Conservation (phyloP, 1,140 invertebrate species). For the Laupala kohalensis region DNA sequence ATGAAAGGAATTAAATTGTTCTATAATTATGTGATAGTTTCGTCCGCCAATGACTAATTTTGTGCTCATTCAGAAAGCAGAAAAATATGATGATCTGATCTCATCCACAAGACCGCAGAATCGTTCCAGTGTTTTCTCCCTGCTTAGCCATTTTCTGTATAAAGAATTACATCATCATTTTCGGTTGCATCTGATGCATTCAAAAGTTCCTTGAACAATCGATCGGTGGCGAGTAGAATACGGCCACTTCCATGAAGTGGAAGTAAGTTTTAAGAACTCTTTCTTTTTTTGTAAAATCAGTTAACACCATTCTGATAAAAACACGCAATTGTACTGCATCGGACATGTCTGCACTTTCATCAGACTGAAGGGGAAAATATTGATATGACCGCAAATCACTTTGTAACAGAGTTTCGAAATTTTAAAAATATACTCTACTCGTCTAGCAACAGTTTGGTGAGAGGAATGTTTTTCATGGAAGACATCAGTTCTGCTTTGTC, state of each 20-base stretch:
- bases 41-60: no score
- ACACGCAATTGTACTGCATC: neutral
- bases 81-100: no score
- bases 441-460: neutral
- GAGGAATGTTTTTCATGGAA: neutral
- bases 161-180: neutral
- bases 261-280: neutral
- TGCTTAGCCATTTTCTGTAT: neutral
- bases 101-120: neutral
- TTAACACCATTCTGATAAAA: neutral
- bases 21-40: no score
- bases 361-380: neutral
- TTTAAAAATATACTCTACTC: neutral
- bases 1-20: no score
- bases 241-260: neutral
- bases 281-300: neutral
- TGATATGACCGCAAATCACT: neutral
- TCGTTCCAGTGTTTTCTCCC: neutral
- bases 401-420: neutral
- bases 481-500: neutral
- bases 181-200: neutral
- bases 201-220: neutral
- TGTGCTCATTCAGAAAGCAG: no score
- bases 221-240: neutral
- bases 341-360: neutral